Evolutionary conservation across 2,113 vertebrate species (phyloP), one percentile per base, ranked within the genome.

Genomic region (Sialia sialis): DNA sequence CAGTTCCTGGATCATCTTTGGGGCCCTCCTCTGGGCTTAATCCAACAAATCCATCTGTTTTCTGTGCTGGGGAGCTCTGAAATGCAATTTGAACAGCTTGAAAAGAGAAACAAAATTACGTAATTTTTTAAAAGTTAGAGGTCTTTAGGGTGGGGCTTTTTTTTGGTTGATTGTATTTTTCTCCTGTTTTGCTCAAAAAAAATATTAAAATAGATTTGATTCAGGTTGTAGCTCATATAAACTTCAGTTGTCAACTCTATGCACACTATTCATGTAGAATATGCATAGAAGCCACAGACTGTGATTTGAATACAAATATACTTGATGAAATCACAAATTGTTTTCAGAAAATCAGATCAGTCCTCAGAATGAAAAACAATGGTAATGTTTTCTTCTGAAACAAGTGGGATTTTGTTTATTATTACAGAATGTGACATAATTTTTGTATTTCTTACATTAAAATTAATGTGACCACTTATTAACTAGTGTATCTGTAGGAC

Each of bases 141-240:
- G 25, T 14, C 2, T n/a, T 54, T n/a, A 68, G 9, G 9, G 2
- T 49, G 16, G 32, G 4, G 2, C 2, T 4, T 52, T 48, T 27
- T 38, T 22, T 4, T 7, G 3, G 9, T 48, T 64, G 18, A 11
- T 15, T 30, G 4, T 9, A 34, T 48, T 41, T 49, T 30, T 49
- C 18, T 38, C 54, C 13, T 54, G 5, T 22, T 36, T 60, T 39
- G 8, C 13, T 41, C 10, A 60, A 21, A 51, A 52, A 69, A 38
- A 55, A 16, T 5, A 21, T 55, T 26, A 23, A 56, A 84, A 38
- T 6, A 1, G 54, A 18, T 64, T 36, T 76, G 62, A 58, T 13
- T 19, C 10, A 32, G 11, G 6, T 30, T 72, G 34, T 72, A 54
- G 16, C 5, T 67, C 4, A 4, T 48, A 52, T 22, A 41, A 70